phyloP scores from a whole-genome alignment of 2,113 vertebrate species.

The Chinchilla lanigera region DNA sequence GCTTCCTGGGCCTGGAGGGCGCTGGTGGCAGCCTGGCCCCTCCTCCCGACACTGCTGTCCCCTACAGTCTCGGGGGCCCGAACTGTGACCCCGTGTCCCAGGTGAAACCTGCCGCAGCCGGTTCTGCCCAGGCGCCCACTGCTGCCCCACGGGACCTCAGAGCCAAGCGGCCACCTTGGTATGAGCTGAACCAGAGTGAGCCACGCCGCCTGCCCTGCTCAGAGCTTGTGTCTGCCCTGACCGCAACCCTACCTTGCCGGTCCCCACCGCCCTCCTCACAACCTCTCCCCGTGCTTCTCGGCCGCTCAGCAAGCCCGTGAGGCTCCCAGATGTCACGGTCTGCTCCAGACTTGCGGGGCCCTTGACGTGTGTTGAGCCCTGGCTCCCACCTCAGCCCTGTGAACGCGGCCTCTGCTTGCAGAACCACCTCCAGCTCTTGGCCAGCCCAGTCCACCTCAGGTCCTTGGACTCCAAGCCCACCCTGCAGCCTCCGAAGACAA shows the following conservation, averaged over 20 bases:
- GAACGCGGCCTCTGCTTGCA: not conserved
- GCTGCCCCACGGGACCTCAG: not conserved
- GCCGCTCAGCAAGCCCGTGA: accelerated
- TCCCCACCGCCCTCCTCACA: not conserved
- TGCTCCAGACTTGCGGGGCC: not conserved
- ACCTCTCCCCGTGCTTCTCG: not conserved
- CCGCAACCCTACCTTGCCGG: accelerated
- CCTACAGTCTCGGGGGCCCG: not conserved
- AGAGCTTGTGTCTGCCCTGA: not conserved
- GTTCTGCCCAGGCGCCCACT: accelerated
- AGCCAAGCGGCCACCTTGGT: not conserved
- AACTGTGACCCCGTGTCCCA: not conserved
- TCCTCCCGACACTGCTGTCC: no score
- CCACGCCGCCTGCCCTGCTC: accelerated
- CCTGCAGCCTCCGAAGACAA: not conserved
- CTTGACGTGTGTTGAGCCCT: not conserved
- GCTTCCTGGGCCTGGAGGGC: accelerated
- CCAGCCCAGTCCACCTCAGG: not conserved
- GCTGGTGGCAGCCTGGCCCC: not conserved
- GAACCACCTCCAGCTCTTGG: no score
- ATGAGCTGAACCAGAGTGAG: not conserved
- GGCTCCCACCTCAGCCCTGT: not conserved
- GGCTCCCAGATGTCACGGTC: not conserved
- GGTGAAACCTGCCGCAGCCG: accelerated
- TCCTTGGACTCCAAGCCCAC: not conserved